Evolutionary conservation across 92 coral and sea anemone species (phyloP), one percentile per base, ranked within the genome.

Genomic region (Parazoanthus swiftii): DNA sequence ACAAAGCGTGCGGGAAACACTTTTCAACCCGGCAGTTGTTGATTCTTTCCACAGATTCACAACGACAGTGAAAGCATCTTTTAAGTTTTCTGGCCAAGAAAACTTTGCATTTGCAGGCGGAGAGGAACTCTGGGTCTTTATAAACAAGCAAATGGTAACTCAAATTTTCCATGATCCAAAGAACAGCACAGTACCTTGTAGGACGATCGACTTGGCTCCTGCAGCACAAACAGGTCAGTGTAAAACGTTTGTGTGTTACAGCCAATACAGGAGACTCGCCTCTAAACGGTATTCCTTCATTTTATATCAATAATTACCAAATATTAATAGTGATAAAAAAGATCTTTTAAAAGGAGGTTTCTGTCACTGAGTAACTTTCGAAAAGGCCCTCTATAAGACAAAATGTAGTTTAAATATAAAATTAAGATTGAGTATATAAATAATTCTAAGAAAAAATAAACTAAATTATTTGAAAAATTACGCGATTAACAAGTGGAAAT

Each of bases 31-130:
- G 63, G 25, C 25, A 51, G 14, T 63, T 25, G 42, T 44, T 13
- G 38, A 37, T 58, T 80, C 73, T 15, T 33, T 42, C 33, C 39
- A 56, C 82, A 96, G 99, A 43, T 96, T 96, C 76, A 96, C 99
- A 2, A 88, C 96, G 54, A 94, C 95, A 44, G 91, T 95, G 20
- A 94, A 94, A 88, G 89, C 93, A n/a, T 79, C 95, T 8, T 95
- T 96, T 89, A 96, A 91, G 77, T 96, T 93, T 84, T 91, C 95
- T 86, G 98, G 99, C 20, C 77, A 90, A 50, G 99, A 96, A 76
- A 82, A 92, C 50, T 91, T 96, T 39, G 85, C 98, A 8, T 96
- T 96, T 83, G 96, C 98, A 74, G 99, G 99, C 44, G 99, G 98
- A 25, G 98, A 96, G 77, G 98, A 96, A 33, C 94, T 96, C 26